Conservation (phyloP, 1,140 invertebrate genomes). For the Asobara japonica region DNA sequence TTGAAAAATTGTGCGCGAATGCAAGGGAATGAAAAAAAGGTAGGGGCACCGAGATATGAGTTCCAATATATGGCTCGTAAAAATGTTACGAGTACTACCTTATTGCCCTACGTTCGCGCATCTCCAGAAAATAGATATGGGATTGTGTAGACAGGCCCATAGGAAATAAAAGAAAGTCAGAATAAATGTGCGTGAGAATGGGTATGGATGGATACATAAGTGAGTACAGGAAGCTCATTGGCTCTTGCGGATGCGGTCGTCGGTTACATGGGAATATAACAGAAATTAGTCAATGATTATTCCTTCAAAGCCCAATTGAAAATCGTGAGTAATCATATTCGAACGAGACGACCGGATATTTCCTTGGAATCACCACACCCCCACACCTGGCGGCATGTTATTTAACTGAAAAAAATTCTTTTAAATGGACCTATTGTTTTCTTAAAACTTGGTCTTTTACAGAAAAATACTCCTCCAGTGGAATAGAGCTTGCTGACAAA, state of each 20-base stretch:
- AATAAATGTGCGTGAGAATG: conserved; percentile 47
- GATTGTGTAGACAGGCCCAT: neutral
- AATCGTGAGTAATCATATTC: conserved; percentile 16
- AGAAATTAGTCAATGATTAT: neutral
- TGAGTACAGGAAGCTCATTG: conserved; percentile 18
- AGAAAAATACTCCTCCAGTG: no score
- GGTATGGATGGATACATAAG: conserved; percentile 1
- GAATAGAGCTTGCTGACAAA: no score
- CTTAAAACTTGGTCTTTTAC: neutral
- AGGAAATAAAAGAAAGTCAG: neutral
- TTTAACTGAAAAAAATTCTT: neutral
- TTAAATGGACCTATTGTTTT: neutral
- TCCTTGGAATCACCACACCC: neutral
- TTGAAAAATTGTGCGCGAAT: neutral
- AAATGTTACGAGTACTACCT: conserved; percentile 51
- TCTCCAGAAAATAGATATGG: neutral
- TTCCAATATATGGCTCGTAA: conserved; percentile 45
- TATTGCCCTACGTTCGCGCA: conserved; percentile 44
- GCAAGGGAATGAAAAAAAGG: neutral
- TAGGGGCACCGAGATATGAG: neutral
- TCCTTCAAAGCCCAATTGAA: neutral
- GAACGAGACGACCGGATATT: neutral
- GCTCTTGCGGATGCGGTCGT: conserved; percentile 34
- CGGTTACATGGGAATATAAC: neutral
- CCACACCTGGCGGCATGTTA: neutral